These are phyloP conservation scores for Conops quadrifasciatus DNA, from an alignment of 2,888 invertebrate species.

Conservation along the genomic window DNA sequence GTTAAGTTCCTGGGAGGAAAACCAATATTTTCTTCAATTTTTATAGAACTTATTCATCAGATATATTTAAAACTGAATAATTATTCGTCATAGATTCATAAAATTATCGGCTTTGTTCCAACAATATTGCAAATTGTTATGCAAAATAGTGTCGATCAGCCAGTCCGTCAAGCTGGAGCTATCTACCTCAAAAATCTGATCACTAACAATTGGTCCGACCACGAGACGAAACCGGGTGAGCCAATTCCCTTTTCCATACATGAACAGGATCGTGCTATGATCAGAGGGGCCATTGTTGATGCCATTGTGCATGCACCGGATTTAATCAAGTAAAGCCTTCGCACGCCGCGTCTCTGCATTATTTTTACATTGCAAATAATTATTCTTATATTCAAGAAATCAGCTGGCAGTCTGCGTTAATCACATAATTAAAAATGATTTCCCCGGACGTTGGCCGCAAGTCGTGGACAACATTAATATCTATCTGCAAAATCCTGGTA, in stretches of 20 bases:
- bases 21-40: too few relatives aligned
- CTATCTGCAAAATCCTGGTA: conserved; percentile 84
- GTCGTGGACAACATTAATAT: conserved; percentile 95
- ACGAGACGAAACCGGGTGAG: conserved; percentile 77
- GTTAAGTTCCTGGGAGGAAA: too few relatives aligned
- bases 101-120: conserved; percentile 96
- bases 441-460: conserved; percentile 94
- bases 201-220: conserved; percentile 87
- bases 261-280: conserved; percentile 94
- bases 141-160: conserved; percentile 87
- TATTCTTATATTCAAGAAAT: too few relatives aligned
- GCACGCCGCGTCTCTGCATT: too few relatives aligned
- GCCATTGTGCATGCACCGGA: conserved; percentile 94
- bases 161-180: conserved; percentile 94
- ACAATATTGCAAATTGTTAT: conserved; percentile 92
- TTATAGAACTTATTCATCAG: too few relatives aligned
- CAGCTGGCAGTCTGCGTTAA: conserved; percentile 94
- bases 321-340: conserved; percentile 72
- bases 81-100: conserved; percentile 79
- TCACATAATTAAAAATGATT: conserved; percentile 94
- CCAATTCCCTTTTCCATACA: conserved; percentile 86
- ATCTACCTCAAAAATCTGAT: conserved; percentile 97
- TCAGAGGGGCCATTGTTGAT: conserved; percentile 93
- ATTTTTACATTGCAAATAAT: background rate
- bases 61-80: too few relatives aligned